A percentile compares a stretch with the other conserved stretches of the same genome.
These are phyloP conservation scores for Suillia variegata DNA, from an alignment of 2,888 invertebrate genomes.

Conservation along the genomic window DNA sequence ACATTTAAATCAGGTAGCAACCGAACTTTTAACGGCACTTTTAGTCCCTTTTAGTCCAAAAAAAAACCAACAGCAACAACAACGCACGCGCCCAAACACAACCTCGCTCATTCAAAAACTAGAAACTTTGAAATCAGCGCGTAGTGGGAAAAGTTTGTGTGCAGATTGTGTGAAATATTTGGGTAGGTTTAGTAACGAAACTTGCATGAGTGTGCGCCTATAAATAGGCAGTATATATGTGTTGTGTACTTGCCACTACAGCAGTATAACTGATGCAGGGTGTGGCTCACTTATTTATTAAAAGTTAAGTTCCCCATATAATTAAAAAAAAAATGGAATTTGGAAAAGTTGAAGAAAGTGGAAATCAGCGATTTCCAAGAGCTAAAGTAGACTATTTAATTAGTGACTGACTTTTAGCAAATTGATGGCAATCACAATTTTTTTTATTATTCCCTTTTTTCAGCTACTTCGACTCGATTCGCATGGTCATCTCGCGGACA, in stretches of 20 bases:
- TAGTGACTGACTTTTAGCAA: background rate
- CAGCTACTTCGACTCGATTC: conserved; percentile 35
- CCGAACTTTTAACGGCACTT: conserved; percentile 22
- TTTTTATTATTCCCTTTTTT: background rate
- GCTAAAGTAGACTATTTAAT: background rate
- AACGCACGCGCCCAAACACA: no score
- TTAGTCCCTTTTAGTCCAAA: conserved; percentile 13
- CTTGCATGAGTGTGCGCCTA: background rate
- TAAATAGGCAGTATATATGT: background rate
- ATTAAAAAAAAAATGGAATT: no score
- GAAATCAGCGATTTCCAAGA: background rate
- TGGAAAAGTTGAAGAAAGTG: no score
- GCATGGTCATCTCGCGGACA: conserved; percentile 31
- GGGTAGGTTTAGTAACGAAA: no score
- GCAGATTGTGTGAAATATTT: no score
- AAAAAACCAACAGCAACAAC: no score
- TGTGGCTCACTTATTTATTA: no score
- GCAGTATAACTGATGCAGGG: background rate
- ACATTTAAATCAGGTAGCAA: conserved; percentile 9
- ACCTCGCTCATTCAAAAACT: no score
- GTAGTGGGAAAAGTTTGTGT: background rate
- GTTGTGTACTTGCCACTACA: background rate
- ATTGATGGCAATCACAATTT: background rate
- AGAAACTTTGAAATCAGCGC: background rate
- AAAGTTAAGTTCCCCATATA: no score